Percentiles rank a stretch among this genome's conserved stretches.
These are phyloP conservation scores for Synergus laeviventris DNA, from an alignment of 2,888 invertebrate genomes.

Conservation along the genomic window DNA sequence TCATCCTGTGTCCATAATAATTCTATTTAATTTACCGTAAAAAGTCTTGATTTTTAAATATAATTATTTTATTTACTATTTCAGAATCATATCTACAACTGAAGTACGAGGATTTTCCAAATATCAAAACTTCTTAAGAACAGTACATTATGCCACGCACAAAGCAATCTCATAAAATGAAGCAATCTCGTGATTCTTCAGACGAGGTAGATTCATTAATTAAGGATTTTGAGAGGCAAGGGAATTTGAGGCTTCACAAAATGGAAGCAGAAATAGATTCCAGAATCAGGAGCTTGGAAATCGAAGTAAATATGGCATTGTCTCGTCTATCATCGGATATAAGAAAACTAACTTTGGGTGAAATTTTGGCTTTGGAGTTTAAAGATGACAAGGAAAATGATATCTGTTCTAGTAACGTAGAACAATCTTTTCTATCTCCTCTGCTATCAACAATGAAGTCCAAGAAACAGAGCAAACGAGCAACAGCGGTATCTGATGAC, in stretches of 20 bases:
- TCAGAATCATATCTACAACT: slow-evolving; percentile 3
- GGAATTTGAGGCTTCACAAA: not conserved
- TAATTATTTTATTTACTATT: not conserved
- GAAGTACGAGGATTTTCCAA: not conserved
- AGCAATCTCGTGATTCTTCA: slow-evolving; percentile 10
- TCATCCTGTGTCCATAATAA: too few relatives aligned
- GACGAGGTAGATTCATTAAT: slow-evolving; percentile 2
- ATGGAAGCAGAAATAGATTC: slow-evolving; percentile 1
- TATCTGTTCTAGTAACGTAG: not conserved
- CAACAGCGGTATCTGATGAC: slow-evolving; percentile 66
- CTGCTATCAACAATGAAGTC: not conserved
- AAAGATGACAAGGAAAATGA: slow-evolving; percentile 18
- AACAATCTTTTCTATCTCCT: slow-evolving; percentile 24
- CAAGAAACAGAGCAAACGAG: slow-evolving; percentile 52
- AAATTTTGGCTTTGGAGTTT: not conserved
- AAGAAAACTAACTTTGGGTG: slow-evolving; percentile 11
- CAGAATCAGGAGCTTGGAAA: not conserved
- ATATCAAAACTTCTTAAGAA: not conserved
- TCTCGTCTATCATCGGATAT: slow-evolving; percentile 11
- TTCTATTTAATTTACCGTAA: too few relatives aligned
- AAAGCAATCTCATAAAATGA: slow-evolving; percentile 13
- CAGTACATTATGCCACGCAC: slow-evolving; percentile 10
- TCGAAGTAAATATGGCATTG: not conserved
- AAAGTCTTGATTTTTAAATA: too few relatives aligned
- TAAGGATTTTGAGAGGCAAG: slow-evolving; percentile 18